Percentiles rank a stretch among this genome's conserved stretches.
These are phyloP conservation scores for Chelonoidis abingdonii DNA, from an alignment of 2,113 vertebrate genomes.

Conservation along the genomic window DNA sequence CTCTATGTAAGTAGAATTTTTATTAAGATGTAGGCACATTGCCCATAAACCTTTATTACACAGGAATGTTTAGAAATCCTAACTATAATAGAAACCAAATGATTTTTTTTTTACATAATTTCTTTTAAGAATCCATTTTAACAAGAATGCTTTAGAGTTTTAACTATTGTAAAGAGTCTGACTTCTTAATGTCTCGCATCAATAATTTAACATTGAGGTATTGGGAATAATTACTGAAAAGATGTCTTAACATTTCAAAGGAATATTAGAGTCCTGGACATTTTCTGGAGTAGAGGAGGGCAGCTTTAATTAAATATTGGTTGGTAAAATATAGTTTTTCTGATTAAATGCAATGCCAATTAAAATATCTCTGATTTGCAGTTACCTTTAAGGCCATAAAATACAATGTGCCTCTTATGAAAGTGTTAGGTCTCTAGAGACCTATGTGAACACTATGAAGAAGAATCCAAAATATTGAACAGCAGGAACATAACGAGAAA, in stretches of 20 bases:
- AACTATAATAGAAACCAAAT: background rate
- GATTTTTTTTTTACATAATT: background rate
- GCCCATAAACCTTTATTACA: background rate
- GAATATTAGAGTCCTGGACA: background rate
- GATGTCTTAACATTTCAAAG: conserved; percentile 12
- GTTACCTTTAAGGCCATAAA: background rate
- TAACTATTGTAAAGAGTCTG: conserved; percentile 11
- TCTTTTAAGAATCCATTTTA: background rate
- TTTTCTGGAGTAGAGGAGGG: background rate
- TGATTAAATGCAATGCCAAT: background rate
- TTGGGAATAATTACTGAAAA: conserved; percentile 42
- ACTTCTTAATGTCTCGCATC: conserved; percentile 11
- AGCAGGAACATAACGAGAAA: background rate
- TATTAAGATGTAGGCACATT: background rate
- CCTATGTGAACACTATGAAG: background rate
- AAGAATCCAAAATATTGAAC: background rate
- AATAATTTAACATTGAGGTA: conserved; percentile 46
- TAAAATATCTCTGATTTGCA: background rate
- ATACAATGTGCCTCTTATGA: background rate
- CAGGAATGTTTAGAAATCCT: background rate
- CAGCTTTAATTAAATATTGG: background rate
- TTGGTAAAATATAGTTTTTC: fast-evolving
- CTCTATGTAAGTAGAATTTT: background rate
- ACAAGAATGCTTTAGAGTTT: background rate
- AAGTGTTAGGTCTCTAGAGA: background rate